Evolutionary conservation across 2,888 invertebrate species (phyloP).

Genomic region (Leucophenga montana): DNA sequence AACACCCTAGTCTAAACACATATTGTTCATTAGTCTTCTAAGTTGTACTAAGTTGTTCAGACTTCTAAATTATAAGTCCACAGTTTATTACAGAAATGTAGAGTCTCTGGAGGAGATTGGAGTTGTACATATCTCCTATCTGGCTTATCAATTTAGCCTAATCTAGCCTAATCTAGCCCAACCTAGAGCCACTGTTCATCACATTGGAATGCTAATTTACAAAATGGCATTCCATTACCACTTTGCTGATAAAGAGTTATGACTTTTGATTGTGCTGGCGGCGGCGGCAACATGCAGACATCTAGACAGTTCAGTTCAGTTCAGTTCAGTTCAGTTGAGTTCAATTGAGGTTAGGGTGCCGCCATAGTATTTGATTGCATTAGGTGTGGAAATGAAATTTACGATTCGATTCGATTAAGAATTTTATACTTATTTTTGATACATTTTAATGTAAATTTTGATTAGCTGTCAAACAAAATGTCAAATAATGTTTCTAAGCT

Average conservation of each 20-base stretch:
- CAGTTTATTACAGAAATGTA: too few species aligned
- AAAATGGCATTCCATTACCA: constrained; percentile 11
- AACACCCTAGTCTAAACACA: too few species aligned
- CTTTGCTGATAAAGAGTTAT: constrained; percentile 13
- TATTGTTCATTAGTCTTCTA: too few species aligned
- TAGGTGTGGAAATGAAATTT: constrained; percentile 22
- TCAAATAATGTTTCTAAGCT: neutral
- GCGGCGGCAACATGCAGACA: neutral
- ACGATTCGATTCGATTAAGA: constrained; percentile 8
- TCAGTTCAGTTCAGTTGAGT: too few species aligned
- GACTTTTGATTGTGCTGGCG: neutral
- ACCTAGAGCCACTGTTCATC: neutral
- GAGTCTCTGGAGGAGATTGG: too few species aligned
- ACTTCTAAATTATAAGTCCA: too few species aligned
- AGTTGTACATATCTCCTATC: too few species aligned
- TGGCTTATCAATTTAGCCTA: too few species aligned
- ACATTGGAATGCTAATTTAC: constrained; percentile 13
- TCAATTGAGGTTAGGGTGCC: neutral
- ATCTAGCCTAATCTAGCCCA: too few species aligned
- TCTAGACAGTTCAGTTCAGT: neutral
- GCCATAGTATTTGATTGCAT: neutral
- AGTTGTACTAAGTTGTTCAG: too few species aligned
- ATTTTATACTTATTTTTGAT: neutral
- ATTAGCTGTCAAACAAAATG: constrained; percentile 17
- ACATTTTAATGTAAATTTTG: neutral